Conservation (phyloP, 2,888 invertebrate genomes). For the Ariolimax columbianus region DNA sequence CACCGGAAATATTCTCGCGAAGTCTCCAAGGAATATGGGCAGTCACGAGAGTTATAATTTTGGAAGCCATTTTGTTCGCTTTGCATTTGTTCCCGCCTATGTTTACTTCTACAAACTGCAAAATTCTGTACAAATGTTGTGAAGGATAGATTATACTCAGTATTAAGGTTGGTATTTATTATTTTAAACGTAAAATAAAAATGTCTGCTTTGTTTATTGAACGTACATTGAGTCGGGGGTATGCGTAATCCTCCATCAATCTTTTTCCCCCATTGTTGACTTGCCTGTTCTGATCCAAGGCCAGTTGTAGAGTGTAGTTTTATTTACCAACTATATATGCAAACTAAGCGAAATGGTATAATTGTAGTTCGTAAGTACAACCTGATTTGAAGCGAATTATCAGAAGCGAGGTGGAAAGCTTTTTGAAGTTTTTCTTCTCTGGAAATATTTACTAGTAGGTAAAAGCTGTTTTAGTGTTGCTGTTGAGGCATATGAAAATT, state of each 20-base stretch:
- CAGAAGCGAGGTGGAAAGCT: no score
- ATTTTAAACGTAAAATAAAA: background rate
- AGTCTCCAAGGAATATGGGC: conserved; percentile 56
- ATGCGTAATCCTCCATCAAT: background rate
- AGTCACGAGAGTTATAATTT: conserved; percentile 57
- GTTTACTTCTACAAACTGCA: conserved; percentile 39
- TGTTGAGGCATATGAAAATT: no score
- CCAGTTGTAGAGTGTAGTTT: no score
- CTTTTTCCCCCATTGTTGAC: background rate
- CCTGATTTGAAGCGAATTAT: no score
- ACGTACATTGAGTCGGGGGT: no score
- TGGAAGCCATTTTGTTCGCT: conserved; percentile 68
- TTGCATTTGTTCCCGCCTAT: conserved; percentile 66
- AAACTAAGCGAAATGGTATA: no score
- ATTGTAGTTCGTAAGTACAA: no score
- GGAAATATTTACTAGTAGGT: no score
- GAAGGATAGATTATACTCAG: conserved; percentile 21
- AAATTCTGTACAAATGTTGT: conserved; percentile 47
- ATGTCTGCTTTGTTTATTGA: background rate
- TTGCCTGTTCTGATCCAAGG: background rate
- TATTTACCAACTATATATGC: no score
- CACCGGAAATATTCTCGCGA: conserved; percentile 49
- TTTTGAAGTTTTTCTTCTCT: no score
- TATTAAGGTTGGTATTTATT: conserved; percentile 7
- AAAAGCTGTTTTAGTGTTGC: no score